These are phyloP conservation scores for Pseudopipra pipra DNA, from an alignment of 2,113 vertebrate species.

Conservation along the genomic window DNA sequence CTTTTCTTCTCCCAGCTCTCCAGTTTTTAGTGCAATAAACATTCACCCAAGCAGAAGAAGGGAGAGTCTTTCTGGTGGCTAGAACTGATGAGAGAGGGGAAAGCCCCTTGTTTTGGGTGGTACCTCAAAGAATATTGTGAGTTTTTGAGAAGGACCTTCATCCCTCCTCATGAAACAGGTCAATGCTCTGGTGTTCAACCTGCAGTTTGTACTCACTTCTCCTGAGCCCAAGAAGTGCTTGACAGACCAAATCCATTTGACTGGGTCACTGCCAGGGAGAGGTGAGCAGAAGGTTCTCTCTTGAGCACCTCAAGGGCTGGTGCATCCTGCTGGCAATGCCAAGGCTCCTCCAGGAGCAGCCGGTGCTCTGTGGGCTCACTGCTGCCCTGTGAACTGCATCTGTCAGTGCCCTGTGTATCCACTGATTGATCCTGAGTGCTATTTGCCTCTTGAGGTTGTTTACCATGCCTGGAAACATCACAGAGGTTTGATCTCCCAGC, in stretches of 20 bases:
- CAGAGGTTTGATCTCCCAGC: background rate
- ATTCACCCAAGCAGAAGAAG: background rate
- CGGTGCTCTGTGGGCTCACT: fast-evolving
- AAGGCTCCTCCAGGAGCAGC: background rate
- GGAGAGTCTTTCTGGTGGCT: background rate
- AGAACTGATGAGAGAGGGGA: background rate
- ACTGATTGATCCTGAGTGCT: fast-evolving
- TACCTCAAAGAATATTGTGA: background rate
- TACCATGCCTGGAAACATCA: fast-evolving
- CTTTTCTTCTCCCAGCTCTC: background rate
- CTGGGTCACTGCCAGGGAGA: background rate
- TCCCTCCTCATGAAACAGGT: background rate
- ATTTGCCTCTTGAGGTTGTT: background rate
- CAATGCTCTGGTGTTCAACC: background rate
- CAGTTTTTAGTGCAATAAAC: background rate
- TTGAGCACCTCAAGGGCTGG: background rate
- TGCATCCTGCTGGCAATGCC: background rate
- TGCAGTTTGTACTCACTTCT: background rate
- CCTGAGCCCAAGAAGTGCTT: background rate
- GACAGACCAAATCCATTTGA: background rate
- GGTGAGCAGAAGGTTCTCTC: fast-evolving
- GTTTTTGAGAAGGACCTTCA: background rate
- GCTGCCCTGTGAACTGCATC: fast-evolving
- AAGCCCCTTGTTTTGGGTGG: background rate
- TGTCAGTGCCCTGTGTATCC: fast-evolving